Evolutionary conservation across 2,113 vertebrate genomes (phyloP), one percentile per base, ranked within the genome.

Genomic region (Cyprinodon variegatus): DNA sequence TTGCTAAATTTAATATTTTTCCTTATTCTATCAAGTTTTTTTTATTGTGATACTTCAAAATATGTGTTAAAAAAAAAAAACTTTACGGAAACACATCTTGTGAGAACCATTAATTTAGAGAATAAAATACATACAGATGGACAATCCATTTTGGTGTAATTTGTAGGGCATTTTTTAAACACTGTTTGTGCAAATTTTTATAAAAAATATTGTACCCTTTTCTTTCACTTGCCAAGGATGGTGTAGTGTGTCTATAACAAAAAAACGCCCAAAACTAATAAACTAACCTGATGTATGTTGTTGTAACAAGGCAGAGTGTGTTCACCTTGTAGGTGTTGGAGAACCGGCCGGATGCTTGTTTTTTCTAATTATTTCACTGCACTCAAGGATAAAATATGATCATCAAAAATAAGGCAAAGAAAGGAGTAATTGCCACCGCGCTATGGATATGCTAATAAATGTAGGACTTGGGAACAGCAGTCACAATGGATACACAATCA

Each of bases 321-420:
- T 74, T 85, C 83, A 90, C 88, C 83, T 85, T 81, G 79, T 50
- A 65, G 69, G 68, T 68, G 76, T 65, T 53, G 39, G 72, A 82
- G 84, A 80, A 85, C 86, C 88, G 86, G 88, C 82, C 57, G 68
- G 70, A 22, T 29, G 68, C 65, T 82, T 29, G 66, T 82, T 79
- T 38, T 45, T 43, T 62, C 82, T 86, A 87, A 90, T 90, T 89
- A 85, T 83, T 79, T 80, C 69, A 74, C 72, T 43, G 37, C 64
- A 72, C 67, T 80, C 82, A 89, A 82, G 74, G 83, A 82, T 86
- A 88, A 91, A 85, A 86, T 83, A 79, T 77, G 78, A 90, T 89
- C 80, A 79, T 76, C 85, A 81, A 81, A 88, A 77, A 86, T 89
- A 86, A 85, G 84, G 90, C 45, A 81, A 88, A 85, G 66, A 69